Conservation (phyloP, 2,113 vertebrate genomes). For the Corynorhinus townsendii region DNA sequence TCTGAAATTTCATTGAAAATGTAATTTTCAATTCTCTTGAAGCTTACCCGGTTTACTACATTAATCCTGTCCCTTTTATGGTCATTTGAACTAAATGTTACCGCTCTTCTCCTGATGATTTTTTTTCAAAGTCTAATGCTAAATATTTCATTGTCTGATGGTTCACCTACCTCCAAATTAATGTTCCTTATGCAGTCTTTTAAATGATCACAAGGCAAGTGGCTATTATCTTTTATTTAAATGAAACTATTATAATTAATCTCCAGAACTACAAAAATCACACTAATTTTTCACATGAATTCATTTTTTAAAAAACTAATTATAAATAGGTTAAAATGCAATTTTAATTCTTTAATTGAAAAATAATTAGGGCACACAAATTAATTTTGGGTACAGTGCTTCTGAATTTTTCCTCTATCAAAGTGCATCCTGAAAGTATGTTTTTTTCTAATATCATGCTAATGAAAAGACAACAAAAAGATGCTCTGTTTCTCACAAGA, state of each 20-base stretch:
- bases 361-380: neutral
- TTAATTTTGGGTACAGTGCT: neutral
- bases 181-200: neutral
- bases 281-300: slow-evolving; percentile 43
- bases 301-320: neutral
- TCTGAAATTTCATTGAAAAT: neutral
- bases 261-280: neutral
- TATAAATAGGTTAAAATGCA: slow-evolving; percentile 46
- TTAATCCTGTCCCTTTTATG: neutral
- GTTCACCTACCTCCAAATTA: neutral
- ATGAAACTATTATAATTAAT: slow-evolving; percentile 26
- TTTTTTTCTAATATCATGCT: neutral
- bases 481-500: neutral
- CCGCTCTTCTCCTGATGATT: neutral
- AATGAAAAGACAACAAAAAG: neutral
- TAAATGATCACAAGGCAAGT: neutral
- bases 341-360: slow-evolving; percentile 22
- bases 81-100: neutral
- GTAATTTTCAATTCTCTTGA: slow-evolving; percentile 21
- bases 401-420: neutral
- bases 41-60: neutral
- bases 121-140: neutral
- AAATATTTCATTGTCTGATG: slow-evolving; percentile 31
- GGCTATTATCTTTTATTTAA: slow-evolving; percentile 35
- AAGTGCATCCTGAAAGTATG: neutral